Percentiles rank a stretch among this genome's conserved stretches.
These are phyloP conservation scores for Ahaetulla prasina DNA, from an alignment of 2,113 vertebrate genomes.

Conservation along the genomic window DNA sequence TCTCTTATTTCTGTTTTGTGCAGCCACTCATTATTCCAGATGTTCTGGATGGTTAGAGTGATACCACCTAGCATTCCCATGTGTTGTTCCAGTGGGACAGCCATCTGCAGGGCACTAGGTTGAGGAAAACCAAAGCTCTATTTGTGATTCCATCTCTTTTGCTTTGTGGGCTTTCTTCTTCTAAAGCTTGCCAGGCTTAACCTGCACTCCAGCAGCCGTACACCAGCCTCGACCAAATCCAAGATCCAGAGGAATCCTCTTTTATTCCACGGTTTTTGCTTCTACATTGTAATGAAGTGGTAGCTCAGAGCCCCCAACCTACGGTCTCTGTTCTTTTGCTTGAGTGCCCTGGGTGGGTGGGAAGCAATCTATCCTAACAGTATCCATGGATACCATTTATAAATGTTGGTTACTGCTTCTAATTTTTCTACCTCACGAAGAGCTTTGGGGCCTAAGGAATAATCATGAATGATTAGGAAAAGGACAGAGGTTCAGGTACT, in stretches of 20 bases:
- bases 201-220: not conserved
- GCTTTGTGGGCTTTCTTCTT: not conserved
- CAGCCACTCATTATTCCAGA: not conserved
- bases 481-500: not conserved
- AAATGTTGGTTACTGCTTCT: not conserved
- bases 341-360: conserved; percentile 4
- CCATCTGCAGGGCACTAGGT: not conserved
- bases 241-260: not conserved
- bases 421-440: not conserved
- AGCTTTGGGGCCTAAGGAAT: conserved; percentile 3
- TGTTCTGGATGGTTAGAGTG: not conserved
- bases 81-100: not conserved
- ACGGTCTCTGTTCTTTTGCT: conserved; percentile 11
- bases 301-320: not conserved
- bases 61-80: not conserved
- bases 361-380: conserved; percentile 13
- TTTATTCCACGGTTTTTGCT: not conserved
- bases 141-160: not conserved
- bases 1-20: not conserved
- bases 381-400: conserved; percentile 30
- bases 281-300: not conserved
- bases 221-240: not conserved
- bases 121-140: not conserved
- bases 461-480: not conserved
- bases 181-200: not conserved